Base-by-base conservation (phyloP, 2,888 invertebrate species). In the Drosophila mercatorum region DNA sequence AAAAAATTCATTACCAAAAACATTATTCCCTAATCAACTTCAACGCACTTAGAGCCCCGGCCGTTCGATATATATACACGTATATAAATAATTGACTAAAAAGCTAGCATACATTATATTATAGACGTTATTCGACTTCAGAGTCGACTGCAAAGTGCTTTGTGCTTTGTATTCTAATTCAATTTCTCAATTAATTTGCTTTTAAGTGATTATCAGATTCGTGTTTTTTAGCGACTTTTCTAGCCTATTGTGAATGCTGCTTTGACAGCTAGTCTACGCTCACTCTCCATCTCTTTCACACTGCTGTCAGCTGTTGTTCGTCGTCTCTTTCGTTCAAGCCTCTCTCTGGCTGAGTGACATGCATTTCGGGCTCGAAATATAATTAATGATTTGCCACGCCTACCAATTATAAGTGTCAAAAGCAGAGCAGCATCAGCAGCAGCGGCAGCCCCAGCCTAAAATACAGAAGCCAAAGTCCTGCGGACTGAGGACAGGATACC, bases 351-450 rank as follows among this genome's bases (percentile, higher is more conserved):
- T 68, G 73, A 75, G 79, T 86, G 86, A 86, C 83, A 80, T 80
- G 86, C 85, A 84, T 68, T 83, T 88, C 72, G 63, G 80, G 53
- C 78, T 73, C 70, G 61, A 79, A 83, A 88, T 79, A 83, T 87
- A 88, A 87, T 89, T 89, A 89, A 87, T 89, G 90, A 88, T 84
- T 82, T 80, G 78, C 83, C 76, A 76, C 77, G 88, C 85, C 86
- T 75, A 78, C 76, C 88, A 89, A 87, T 87, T 89, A 85, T 75
- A 88, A 83, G 87, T 88, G 87, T 87, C 87, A 83, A 79, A 76
- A 83, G 65, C 87, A 49, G 60, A 49, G 60, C 57, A 26, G n/a
- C 4, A n/a, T n/a, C n/a, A 22, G 8, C 34, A 14, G 17, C 12
- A 83, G 64, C 86, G 84, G 70, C 44, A 65, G 65, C 87, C 10